Conservation (phyloP, 2,797 vertebrate species). For the Antennarius maculatus region DNA sequence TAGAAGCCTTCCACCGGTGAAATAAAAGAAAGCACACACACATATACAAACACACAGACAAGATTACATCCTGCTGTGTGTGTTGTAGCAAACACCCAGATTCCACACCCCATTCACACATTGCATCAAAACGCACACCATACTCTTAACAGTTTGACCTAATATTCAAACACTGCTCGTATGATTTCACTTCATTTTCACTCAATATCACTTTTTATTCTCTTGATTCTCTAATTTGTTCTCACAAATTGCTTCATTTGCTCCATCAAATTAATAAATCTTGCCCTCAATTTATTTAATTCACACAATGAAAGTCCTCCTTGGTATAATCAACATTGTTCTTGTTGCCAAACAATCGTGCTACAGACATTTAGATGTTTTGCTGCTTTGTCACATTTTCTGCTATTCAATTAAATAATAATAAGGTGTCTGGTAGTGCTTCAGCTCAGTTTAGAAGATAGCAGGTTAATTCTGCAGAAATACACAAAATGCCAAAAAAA, state of each 20-base stretch:
- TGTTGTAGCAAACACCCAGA: constrained; percentile 32
- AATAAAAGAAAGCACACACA: constrained; percentile 52
- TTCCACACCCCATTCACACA: constrained; percentile 16
- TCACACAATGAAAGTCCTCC: constrained; percentile 24
- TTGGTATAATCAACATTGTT: constrained; percentile 19
- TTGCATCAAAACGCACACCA: constrained; percentile 25
- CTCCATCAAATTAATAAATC: constrained; percentile 31
- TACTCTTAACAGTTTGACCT: constrained; percentile 49
- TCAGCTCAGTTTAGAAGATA: constrained; percentile 9
- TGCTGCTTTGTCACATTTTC: too few relatives aligned
- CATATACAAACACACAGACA: constrained; percentile 8
- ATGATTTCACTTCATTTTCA: too few relatives aligned
- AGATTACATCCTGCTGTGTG: constrained; percentile 37
- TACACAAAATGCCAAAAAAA: constrained; percentile 24
- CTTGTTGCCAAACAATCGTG: constrained; percentile 9
- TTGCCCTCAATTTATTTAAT: constrained; percentile 14
- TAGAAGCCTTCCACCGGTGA: constrained; percentile 64
- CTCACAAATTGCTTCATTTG: constrained; percentile 18
- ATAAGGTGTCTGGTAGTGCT: neutral
- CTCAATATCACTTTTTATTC: constrained; percentile 26
- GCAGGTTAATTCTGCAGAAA: constrained; percentile 26
- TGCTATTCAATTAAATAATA: too few relatives aligned
- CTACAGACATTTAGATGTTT: constrained; percentile 2
- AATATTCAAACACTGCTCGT: constrained; percentile 32
- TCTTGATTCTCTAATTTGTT: constrained; percentile 9